Evolutionary conservation across 2,888 invertebrate genomes (phyloP), one percentile per base, ranked within the genome.

Genomic region (Slavum lentiscoides): DNA sequence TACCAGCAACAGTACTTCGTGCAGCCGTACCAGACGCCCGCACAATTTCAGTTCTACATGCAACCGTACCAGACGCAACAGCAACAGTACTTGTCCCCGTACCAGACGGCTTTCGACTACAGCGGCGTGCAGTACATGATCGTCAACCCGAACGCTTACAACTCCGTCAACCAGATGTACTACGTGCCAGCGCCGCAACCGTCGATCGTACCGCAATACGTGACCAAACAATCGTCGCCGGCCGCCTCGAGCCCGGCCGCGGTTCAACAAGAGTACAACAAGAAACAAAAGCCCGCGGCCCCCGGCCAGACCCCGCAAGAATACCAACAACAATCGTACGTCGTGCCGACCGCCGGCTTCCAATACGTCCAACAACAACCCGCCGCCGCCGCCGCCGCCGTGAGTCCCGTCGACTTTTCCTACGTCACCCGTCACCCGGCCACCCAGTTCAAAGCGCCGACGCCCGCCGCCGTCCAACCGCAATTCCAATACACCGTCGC

Each of bases 31-130:
- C 70, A 64, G 43, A 23, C 39, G 8, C 30, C 30, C 30, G 30
- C 30, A 30, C 80, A 43, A 66, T 64, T n/a, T 5, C 80, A 72
- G n/a, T 72, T 39, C 64, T 80, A 64, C 64, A n/a, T 66, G 23
- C 80, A 72, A 58, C 80, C 80, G n/a, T 80, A 72, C 80, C 64
- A 64, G 37, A n/a, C 53, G 15, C 74, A 74, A 67, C 75, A 68
- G 43, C 76, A 59, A 43, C 59, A 59, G 68, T 76, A 67, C 23
- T 59, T 67, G 9, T 62, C 70, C 23, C 80, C 69, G 53, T 80
- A 62, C 64, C 80, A 70, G n/a, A 23, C 30, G 53, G 39, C 72
- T 2, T 72, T 80, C n/a, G 80, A 80, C 58, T 80, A 72, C 64
- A 1, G 30, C n/a, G 80, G 72, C 5, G 43, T 80, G 15, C 80